A percentile compares a stretch with the other conserved stretches of the same genome.
Conservation (phyloP, 2,113 vertebrate species). For the Leucopsar rothschildi region DNA sequence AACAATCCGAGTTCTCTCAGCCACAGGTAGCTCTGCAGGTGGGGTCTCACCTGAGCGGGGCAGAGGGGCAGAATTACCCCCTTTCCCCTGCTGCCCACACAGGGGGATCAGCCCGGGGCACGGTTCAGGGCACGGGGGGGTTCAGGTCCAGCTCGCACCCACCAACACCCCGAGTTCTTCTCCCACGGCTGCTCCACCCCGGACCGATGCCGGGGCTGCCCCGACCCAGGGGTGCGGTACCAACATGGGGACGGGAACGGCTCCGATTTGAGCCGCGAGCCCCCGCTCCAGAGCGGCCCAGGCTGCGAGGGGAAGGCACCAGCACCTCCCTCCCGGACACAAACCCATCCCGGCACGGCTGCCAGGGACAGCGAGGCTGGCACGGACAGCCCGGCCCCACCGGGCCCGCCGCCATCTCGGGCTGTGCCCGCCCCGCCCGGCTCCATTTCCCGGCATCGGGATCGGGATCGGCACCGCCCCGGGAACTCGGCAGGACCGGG, state of each 20-base stretch:
- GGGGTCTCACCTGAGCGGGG: not conserved
- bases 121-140: not conserved
- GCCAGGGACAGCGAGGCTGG: not conserved
- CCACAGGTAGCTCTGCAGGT: not conserved
- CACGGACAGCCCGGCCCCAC: fast-evolving
- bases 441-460: not conserved
- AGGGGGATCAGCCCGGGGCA: not conserved
- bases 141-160: not conserved
- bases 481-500: not conserved
- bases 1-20: not conserved
- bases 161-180: not conserved
- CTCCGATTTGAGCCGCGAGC: fast-evolving
- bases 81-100: not conserved
- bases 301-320: not conserved
- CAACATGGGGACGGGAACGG: fast-evolving
- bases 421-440: not conserved
- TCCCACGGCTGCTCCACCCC: not conserved
- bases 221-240: not conserved
- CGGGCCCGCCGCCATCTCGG: not conserved
- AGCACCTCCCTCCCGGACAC: not conserved
- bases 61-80: not conserved
- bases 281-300: fast-evolving
- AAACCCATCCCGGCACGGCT: fast-evolving
- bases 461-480: not conserved
- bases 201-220: not conserved